phyloP scores from a whole-genome alignment of 2,113 vertebrate genomes.

The Mola mola region DNA sequence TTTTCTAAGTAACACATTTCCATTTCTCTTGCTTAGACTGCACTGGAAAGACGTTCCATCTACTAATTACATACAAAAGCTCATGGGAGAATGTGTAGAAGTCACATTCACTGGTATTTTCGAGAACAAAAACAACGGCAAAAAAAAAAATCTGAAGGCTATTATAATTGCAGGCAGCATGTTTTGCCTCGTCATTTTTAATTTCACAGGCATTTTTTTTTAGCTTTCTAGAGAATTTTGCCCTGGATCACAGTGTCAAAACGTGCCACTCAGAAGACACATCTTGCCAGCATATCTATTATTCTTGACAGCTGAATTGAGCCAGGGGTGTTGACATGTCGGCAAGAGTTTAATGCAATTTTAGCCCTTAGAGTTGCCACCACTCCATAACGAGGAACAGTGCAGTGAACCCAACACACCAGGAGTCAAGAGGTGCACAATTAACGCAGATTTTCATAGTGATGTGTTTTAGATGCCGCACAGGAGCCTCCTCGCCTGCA shows the following conservation, averaged over 20 bases:
- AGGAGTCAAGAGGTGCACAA: no score
- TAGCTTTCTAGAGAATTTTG: conserved; percentile 12
- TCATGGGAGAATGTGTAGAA: conserved; percentile 2
- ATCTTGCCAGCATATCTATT: conserved; percentile 24
- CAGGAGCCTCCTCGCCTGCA: not conserved
- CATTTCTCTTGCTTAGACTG: conserved; percentile 16
- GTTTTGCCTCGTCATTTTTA: conserved; percentile 17
- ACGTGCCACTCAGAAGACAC: conserved; percentile 9
- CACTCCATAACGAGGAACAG: no score
- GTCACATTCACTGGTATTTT: conserved; percentile 1
- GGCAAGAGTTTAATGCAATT: conserved; percentile 20
- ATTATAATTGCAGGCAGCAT: conserved; percentile 20
- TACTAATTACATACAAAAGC: conserved; percentile 13
- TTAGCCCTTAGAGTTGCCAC: not conserved
- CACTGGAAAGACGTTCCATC: not conserved
- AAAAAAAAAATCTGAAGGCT: not conserved
- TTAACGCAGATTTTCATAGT: conserved; percentile 35
- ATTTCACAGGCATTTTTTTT: conserved; percentile 23
- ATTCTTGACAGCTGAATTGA: conserved; percentile 15
- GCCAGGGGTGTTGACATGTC: conserved; percentile 25
- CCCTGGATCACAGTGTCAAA: conserved; percentile 7
- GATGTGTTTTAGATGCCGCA: conserved; percentile 41
- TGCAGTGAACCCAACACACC: no score
- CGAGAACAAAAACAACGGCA: not conserved
- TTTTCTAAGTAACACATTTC: conserved; percentile 29